Conservation (phyloP, 2,888 invertebrate species). For the Himalopsyche anomala region DNA sequence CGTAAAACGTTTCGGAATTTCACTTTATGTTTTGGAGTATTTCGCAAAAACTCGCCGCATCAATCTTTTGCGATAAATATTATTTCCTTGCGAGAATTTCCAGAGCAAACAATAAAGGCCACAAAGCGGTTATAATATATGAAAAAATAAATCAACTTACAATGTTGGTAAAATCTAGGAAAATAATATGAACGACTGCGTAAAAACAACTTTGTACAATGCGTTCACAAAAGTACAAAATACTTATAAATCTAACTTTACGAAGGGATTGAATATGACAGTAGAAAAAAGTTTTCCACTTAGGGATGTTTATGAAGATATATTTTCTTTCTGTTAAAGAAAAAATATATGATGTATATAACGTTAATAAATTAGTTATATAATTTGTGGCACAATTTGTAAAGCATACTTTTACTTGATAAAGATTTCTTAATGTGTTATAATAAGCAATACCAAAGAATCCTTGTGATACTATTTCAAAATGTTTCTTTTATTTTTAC, state of each 20-base stretch:
- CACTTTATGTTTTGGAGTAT: slow-evolving; percentile 22
- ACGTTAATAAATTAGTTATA: too few relatives aligned
- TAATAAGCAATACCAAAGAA: too few relatives aligned
- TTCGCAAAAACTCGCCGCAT: neutral
- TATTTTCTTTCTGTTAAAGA: too few relatives aligned
- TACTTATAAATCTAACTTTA: slow-evolving; percentile 12
- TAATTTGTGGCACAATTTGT: too few relatives aligned
- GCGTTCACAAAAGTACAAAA: neutral
- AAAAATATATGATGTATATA: too few relatives aligned
- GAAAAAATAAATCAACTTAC: slow-evolving; percentile 34
- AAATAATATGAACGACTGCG: slow-evolving; percentile 34
- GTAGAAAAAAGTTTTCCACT: neutral
- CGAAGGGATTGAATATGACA: neutral
- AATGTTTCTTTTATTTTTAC: too few relatives aligned
- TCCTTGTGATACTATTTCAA: too few relatives aligned
- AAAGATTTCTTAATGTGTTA: too few relatives aligned
- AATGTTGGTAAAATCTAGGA: slow-evolving; percentile 6
- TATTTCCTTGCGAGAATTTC: neutral
- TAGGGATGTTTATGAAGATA: neutral
- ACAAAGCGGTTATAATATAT: slow-evolving; percentile 9
- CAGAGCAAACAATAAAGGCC: slow-evolving; percentile 16
- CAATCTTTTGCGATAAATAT: slow-evolving; percentile 19
- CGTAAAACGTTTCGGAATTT: slow-evolving; percentile 12
- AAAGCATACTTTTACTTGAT: too few relatives aligned
- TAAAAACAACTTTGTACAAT: slow-evolving; percentile 21